A percentile compares a stretch with the other conserved stretches of the same genome.
Evolutionary conservation across 2,888 invertebrate species (phyloP).

Genomic region (Ophion obscuratus): DNA sequence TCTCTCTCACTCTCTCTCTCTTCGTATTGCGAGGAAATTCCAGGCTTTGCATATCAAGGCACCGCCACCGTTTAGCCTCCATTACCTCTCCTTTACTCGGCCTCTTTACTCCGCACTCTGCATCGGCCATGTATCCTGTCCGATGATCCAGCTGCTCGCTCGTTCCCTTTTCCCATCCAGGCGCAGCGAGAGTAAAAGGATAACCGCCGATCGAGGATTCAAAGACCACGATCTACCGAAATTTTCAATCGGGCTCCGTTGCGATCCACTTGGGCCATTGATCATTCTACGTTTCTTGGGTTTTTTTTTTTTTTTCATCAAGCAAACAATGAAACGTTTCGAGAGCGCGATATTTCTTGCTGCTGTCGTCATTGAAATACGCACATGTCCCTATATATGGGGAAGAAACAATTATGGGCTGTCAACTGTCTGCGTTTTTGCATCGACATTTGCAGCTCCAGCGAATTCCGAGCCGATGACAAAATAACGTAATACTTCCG

Average conservation of each 20-base stretch:
- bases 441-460: too few species aligned
- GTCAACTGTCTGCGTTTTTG: too few species aligned
- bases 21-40: conserved; percentile 76
- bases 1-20: conserved; percentile 27
- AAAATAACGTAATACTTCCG: too few species aligned
- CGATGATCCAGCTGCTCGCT: conserved; percentile 36
- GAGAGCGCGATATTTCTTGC: neutral
- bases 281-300: too few species aligned
- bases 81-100: conserved; percentile 72
- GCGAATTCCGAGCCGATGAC: too few species aligned
- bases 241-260: conserved; percentile 2
- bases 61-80: conserved; percentile 80
- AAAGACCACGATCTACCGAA: neutral
- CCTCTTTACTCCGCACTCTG: neutral
- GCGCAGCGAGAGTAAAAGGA: neutral
- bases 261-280: neutral
- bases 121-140: conserved; percentile 31
- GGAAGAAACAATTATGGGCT: too few species aligned
- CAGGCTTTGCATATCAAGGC: conserved; percentile 81
- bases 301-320: too few species aligned
- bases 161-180: conserved; percentile 4
- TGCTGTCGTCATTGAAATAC: neutral
- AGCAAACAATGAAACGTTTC: too few species aligned
- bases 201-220: too few species aligned
- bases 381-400: too few species aligned